Base-by-base conservation (phyloP, 2,888 invertebrate genomes). In the Actias luna region DNA sequence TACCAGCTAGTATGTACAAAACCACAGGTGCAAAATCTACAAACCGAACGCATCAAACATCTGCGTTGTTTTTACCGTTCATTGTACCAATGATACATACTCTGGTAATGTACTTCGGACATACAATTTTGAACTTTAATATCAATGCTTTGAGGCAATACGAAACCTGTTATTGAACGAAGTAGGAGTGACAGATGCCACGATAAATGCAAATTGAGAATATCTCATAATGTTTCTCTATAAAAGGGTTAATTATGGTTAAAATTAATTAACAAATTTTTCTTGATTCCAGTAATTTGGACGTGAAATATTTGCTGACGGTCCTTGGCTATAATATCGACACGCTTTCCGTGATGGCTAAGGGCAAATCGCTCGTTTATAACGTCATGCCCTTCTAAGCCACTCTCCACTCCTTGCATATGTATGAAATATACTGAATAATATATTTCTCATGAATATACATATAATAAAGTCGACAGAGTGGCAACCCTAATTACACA, bases 21-120 rank as follows among this genome's bases (percentile, higher is more conserved):
- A n/a, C n/a, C n/a, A 70, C 71, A 72, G 71, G 71, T 70, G 71
- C 68, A 68, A 70, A 72, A 72, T 67, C 68, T 62, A 64, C 65
- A n/a, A 61, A 61, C 61, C 60, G 62, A 58, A 59, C 62, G 63
- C 61, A 42, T 50, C 60, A 46, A 58, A 62, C 71, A 70, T 70
- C 71, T 71, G 71, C 65, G 59, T n/a, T 12, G 36, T 59, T 59
- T 59, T 59, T 59, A 59, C 18, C 27, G 29, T 36, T n/a, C 22
- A 42, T 59, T 59, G 59, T 59, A 59, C 25, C 42, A 39, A 39
- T 59, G 25, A 25, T 16, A 14, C 36, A 39, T 39, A 36, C 39
- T 36, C 39, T 35, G 8, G 25, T 27, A 39, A n/a, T 59, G 10
- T 25, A 59, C 8, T 36, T 18, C 0, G 3, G 12, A 5, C 8